Conservation (phyloP, 2,888 invertebrate species). For the Resseliella maxima region DNA sequence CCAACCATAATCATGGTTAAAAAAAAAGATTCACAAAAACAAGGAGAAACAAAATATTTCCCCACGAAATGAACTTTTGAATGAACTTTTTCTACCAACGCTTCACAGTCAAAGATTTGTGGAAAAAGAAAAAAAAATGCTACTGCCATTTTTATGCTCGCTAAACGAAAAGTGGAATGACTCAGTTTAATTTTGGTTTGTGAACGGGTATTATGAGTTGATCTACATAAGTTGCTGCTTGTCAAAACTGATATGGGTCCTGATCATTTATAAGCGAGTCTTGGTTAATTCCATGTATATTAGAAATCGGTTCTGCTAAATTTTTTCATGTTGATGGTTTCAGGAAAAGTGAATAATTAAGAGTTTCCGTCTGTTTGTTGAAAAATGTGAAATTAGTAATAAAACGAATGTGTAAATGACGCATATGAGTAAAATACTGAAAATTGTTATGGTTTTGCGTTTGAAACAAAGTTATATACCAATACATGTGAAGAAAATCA, state of each 20-base stretch:
- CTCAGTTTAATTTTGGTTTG: not conserved
- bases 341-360: not conserved
- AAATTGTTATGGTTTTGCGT: not conserved
- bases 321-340: not conserved
- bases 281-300: not conserved
- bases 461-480: too few relatives aligned
- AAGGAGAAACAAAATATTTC: not conserved
- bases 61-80: slow-evolving; percentile 38
- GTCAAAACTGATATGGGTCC: slow-evolving; percentile 48
- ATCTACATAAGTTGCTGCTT: slow-evolving; percentile 50
- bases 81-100: slow-evolving; percentile 2
- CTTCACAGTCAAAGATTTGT: not conserved
- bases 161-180: not conserved
- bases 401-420: slow-evolving; percentile 24
- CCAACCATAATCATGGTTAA: not conserved
- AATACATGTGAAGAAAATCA: too few relatives aligned
- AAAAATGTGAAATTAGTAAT: not conserved
- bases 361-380: slow-evolving; percentile 8
- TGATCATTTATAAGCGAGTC: slow-evolving; percentile 46
- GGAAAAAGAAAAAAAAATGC: not conserved
- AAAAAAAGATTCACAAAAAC: not conserved
- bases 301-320: not conserved
- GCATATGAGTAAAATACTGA: not conserved
- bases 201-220: slow-evolving; percentile 44
- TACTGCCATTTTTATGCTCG: not conserved